A percentile compares a stretch with the other conserved stretches of the same genome.
Conservation (phyloP, 2,113 vertebrate genomes). For the Atrichornis clamosus region DNA sequence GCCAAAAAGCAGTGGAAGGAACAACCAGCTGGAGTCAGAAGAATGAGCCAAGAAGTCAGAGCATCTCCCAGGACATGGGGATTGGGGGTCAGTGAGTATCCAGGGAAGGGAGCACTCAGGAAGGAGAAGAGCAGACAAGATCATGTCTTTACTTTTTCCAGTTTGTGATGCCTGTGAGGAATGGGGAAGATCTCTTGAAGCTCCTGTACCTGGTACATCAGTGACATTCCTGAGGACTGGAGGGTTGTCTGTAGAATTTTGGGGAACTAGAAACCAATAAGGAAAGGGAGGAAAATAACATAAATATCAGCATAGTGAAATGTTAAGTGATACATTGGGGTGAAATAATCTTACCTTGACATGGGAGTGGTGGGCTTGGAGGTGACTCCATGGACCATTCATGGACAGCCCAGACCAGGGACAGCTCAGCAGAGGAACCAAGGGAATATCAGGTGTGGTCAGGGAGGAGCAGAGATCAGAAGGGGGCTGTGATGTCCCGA, state of each 20-base stretch:
- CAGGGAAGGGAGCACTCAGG: not conserved
- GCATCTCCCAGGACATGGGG: not conserved
- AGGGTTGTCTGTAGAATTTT: not conserved
- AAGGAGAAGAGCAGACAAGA: not conserved
- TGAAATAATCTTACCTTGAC: not conserved
- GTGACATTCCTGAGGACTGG: not conserved
- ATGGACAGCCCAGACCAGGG: not conserved
- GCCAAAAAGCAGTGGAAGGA: not conserved
- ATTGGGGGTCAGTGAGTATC: fast-evolving
- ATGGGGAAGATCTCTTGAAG: not conserved
- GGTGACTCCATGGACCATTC: not conserved
- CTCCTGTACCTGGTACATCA: not conserved
- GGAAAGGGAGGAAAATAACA: not conserved
- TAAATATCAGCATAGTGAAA: not conserved
- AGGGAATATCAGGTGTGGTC: not conserved
- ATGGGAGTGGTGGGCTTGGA: not conserved
- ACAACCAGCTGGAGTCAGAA: not conserved
- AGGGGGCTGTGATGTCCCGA: not conserved
- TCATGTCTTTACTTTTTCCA: not conserved
- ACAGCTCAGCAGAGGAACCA: not conserved
- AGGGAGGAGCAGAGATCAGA: not conserved
- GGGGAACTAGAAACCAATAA: not conserved
- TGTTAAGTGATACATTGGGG: not conserved
- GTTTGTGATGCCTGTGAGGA: not conserved
- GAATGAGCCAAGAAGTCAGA: not conserved